Base-by-base conservation (phyloP, 2,113 vertebrate species). In the Takifugu flavidus region DNA sequence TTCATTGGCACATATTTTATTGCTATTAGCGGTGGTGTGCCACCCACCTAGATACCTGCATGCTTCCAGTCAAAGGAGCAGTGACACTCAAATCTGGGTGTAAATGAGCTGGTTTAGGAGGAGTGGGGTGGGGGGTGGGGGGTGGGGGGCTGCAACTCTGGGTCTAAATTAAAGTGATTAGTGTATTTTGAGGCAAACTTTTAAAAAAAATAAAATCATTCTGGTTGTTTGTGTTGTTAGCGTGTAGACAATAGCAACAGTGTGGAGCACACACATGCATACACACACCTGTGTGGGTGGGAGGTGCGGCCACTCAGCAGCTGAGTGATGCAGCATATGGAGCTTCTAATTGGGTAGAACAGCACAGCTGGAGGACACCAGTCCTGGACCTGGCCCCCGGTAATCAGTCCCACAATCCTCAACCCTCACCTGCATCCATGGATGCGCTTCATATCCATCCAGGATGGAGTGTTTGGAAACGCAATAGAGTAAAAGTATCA, bases 1-100 rank as follows among this genome's bases (percentile, higher is more conserved):
- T 93, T 93, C 89, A 94, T 93, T 59, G 60, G 85, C 88, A 87
- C 88, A 93, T 93, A 79, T 82, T 93, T 89, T 90, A 85, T 78
- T 91, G 90, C 88, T 86, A 90, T 90, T 87, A 89, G 74, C 86
- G 87, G 82, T 84, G 84, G 79, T 67, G 42, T 87, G 84, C 89
- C 89, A 84, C 90, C 90, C 92, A 93, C 89, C 11, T 73, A 85
- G 83, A 90, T 91, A 91, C 91, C 90, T 91, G 82, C 56, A 50
- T 66, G 77, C 91, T 89, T 90, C 85, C 49, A 77, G 70, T 85
- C 82, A 83, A 79, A 79, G 63, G 11, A 70, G 59, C 42, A 10
- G 47, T 25, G 51, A 56, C 67, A 70, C 66, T 58, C 49, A 10
- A 58, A 75, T 60, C 79, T 53, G 62, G 50, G 44, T 51, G 46